Base-by-base conservation (phyloP, 2,113 vertebrate species). In the Rhinichthys klamathensis region DNA sequence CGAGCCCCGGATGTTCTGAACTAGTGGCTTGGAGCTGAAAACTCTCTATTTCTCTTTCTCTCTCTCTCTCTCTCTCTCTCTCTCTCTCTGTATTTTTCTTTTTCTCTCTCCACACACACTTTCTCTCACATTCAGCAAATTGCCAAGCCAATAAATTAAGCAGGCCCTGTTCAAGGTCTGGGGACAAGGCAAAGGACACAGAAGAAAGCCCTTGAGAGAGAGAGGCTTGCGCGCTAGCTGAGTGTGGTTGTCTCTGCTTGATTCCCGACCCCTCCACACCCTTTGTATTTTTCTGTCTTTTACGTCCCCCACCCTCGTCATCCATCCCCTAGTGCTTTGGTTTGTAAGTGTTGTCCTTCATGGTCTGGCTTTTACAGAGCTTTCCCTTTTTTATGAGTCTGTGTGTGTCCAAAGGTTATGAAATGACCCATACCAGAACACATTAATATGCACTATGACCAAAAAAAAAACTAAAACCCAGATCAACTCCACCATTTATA, bases 71-170 rank as follows among this genome's bases (percentile, higher is more conserved):
- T 79, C 15, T 77, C 30, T 78, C 41, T 38, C 67, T 73, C 49
- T 49, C 1, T 54, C 2, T 54, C 16, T 54, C 12, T 73, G 38
- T 73, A 46, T 51, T 51, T 69, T 49, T 70, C 5, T 56, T 35
- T 8, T 49, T 82, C 56, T 73, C 69, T 65, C 25, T 84, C 18
- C 60, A 35, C 60, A 51, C 44, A 76, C 60, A 51, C 41, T 23
- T 51, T 74, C 73, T 61, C 60, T 63, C 54, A 87, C 90, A 91
- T 87, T 92, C 91, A 93, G 92, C 91, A 93, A 91, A 92, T 93
- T 89, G 84, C 82, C 87, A 90, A 87, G 89, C 88, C 90, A 92
- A 92, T 91, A 93, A 94, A 94, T 93, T 93, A 94, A 74, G 85
- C 86, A 83, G 83, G 79, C 84, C 54, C 18, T 79, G 79, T 84